phyloP scores from a whole-genome alignment of 1,140 invertebrate species.

The Aphelinus atriplicis region DNA sequence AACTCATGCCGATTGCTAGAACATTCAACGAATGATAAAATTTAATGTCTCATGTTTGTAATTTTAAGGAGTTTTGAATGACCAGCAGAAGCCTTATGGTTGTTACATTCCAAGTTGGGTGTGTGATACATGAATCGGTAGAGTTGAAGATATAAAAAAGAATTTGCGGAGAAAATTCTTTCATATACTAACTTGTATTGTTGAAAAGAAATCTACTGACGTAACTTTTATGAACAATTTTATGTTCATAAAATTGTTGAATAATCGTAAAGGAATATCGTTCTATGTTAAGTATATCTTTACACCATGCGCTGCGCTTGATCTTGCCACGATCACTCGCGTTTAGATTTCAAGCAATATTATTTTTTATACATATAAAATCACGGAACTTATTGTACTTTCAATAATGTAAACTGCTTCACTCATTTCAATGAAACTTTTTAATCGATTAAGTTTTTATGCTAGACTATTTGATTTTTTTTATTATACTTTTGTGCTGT shows the following conservation, averaged over 20 bases:
- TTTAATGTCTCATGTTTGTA: conserved; percentile 25
- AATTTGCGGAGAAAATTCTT: conserved; percentile 20
- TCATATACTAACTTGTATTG: conserved; percentile 29
- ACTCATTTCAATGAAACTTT: conserved; percentile 23
- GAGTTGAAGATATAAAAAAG: conserved; percentile 5
- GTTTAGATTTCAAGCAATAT: conserved; percentile 35
- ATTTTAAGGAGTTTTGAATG: neutral
- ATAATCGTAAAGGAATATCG: conserved; percentile 35
- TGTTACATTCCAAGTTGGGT: conserved; percentile 34
- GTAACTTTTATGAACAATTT: conserved; percentile 33
- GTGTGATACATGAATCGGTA: conserved; percentile 38
- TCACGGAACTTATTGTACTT: conserved; percentile 27
- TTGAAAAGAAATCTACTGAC: conserved; percentile 36
- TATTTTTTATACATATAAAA: conserved; percentile 36
- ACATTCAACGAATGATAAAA: conserved; percentile 12
- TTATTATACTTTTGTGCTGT: conserved; percentile 18
- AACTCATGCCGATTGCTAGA: conserved; percentile 13
- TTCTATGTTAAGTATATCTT: conserved; percentile 21
- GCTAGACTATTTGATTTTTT: conserved; percentile 28
- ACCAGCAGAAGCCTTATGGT: conserved; percentile 14
- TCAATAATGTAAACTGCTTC: conserved; percentile 15
- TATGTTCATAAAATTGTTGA: conserved; percentile 40
- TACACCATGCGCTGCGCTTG: conserved; percentile 15
- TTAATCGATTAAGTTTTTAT: conserved; percentile 25
- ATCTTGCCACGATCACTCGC: conserved; percentile 29